Conservation (phyloP, 1,140 invertebrate genomes). For the Episyrphus balteatus region DNA sequence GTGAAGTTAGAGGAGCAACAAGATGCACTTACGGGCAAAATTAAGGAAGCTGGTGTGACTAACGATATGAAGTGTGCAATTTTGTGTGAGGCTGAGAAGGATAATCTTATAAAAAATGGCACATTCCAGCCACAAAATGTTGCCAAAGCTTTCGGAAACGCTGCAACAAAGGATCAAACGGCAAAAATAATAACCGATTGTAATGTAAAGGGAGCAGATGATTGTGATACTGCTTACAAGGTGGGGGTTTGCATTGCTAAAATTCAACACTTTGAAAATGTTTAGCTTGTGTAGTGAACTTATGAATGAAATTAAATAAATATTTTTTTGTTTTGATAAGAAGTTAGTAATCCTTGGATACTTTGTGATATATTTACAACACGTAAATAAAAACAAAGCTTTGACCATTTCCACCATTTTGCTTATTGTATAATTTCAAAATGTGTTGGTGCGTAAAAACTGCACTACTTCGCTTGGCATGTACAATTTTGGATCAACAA, state of each 20-base stretch:
- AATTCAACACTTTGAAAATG: too few relatives aligned
- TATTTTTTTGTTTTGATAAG: too few relatives aligned
- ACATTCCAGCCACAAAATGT: slow-evolving; percentile 18
- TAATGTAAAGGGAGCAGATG: slow-evolving; percentile 18
- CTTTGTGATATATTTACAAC: too few relatives aligned
- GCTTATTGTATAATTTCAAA: too few relatives aligned
- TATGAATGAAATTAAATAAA: too few relatives aligned
- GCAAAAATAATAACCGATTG: slow-evolving; percentile 19
- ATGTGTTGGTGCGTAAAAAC: too few relatives aligned
- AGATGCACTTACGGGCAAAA: slow-evolving; percentile 18
- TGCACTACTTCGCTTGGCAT: too few relatives aligned
- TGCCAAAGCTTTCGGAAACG: slow-evolving; percentile 17
- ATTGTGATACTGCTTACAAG: slow-evolving; percentile 29
- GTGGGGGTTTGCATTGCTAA: slow-evolving; percentile 18
- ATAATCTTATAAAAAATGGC: slow-evolving; percentile 21
- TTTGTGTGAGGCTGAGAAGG: slow-evolving; percentile 29
- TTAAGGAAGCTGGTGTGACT: slow-evolving; percentile 12
- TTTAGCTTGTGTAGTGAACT: too few relatives aligned
- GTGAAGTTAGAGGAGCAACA: slow-evolving; percentile 19
- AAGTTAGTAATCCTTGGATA: too few relatives aligned
- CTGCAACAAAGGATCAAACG: slow-evolving; percentile 18
- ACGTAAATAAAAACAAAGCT: too few relatives aligned
- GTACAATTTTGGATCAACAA: too few relatives aligned
- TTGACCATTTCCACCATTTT: too few relatives aligned
- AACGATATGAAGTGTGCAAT: slow-evolving; percentile 23